Evolutionary conservation across 2,888 invertebrate genomes (phyloP).

Genomic region (Philhelius pedissequus): DNA sequence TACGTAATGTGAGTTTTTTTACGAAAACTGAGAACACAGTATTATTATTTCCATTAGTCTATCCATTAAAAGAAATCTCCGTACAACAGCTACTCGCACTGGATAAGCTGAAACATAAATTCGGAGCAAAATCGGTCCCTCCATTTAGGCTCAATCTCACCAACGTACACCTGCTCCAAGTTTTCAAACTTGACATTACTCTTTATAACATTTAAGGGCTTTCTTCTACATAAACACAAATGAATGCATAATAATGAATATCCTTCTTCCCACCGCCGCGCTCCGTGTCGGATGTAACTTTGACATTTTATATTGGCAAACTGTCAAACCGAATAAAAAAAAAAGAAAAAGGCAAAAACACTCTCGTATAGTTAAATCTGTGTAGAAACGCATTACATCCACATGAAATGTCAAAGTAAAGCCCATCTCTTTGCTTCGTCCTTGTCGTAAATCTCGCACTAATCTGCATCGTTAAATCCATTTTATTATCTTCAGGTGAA

Average conservation of each 20-base stretch:
- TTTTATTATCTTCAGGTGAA: not conserved
- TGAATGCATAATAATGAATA: not conserved
- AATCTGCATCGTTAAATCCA: constrained; percentile 34
- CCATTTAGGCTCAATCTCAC: no score
- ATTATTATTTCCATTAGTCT: no score
- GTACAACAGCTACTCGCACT: no score
- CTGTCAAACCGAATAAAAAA: not conserved
- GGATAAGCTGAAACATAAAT: no score
- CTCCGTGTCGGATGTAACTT: not conserved
- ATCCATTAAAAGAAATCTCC: no score
- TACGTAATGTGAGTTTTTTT: no score
- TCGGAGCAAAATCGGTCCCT: no score
- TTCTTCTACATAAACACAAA: not conserved
- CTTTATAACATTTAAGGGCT: not conserved
- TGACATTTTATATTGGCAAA: constrained; percentile 10
- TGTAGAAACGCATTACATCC: constrained; percentile 30
- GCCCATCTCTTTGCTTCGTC: not conserved
- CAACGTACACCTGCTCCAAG: no score
- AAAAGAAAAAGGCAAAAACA: not conserved
- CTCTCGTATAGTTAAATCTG: not conserved
- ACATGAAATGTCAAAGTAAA: constrained; percentile 46
- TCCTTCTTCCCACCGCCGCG: not conserved
- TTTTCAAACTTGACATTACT: not conserved
- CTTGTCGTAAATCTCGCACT: constrained; percentile 21
- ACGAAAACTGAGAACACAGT: no score